Base-by-base conservation (phyloP, 1,140 invertebrate genomes). In the Tetramorium parvispinum region DNA sequence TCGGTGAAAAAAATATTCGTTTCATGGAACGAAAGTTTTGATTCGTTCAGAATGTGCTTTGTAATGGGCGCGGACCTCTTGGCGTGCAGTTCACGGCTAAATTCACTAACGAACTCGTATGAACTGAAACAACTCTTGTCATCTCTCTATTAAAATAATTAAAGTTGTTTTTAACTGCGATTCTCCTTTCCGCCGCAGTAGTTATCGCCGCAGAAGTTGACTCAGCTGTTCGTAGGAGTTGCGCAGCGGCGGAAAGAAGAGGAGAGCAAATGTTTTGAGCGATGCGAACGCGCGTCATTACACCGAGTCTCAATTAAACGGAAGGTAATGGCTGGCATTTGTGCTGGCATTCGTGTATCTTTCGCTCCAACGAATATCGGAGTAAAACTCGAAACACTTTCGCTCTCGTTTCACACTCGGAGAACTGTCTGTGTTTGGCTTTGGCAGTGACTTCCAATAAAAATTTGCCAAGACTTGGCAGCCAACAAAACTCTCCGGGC, bases 81-180 rank as follows among this genome's bases (percentile, higher is more conserved):
- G 24, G 11, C n/a, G 49, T 24, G 4, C 53, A n/a, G n/a, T n/a
- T 51, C 61, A n/a, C 46, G n/a, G 46, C 61, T 75, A 59, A 46
- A 83, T 75, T 83, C 79, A 11, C 68, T 83, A 83, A 83, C 68
- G 55, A 83, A 83, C 53, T 18, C 68, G 13, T 37, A 59, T 24
- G 53, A 46, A 37, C 68, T 75, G 37, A 75, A 73, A 49, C 68
- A 83, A 73, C 68, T 75, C 68, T 59, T 46, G 68, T 55, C 79
- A 46, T 83, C 68, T 59, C 79, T 75, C 79, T 83, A 83, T 83
- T 83, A 83, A 83, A 83, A 83, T 83, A 73, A 82, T 82, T 73
- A 82, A 83, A 83, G 51, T 83, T 83, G 79, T 83, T 83, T 83
- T 83, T 83, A 83, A 75, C 79, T 32, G 66, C 40, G 76, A 13